A percentile compares a stretch with the other conserved stretches of the same genome.
Evolutionary conservation across 2,888 invertebrate genomes (phyloP).

Genomic region (Parasteatoda lunata): DNA sequence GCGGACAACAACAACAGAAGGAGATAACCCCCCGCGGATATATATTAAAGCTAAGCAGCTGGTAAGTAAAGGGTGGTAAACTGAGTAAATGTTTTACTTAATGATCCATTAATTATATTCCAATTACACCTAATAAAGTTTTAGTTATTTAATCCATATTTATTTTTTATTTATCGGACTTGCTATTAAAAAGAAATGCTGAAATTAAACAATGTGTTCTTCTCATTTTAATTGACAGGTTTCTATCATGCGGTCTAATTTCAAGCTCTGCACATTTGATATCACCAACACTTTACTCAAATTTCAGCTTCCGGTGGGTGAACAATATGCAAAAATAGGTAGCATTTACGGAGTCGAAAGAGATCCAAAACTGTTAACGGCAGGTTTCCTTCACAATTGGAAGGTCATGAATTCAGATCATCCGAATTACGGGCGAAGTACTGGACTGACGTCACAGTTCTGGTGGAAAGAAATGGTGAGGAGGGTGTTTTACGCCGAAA

Average conservation of each 20-base stretch:
- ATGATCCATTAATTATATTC: too few relatives aligned
- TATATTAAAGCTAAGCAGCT: too few relatives aligned
- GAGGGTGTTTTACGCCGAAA: conserved; percentile 79
- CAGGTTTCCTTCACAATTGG: conserved; percentile 81
- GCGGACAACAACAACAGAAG: too few relatives aligned
- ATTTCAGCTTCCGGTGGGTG: conserved; percentile 82
- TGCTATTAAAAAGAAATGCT: too few relatives aligned
- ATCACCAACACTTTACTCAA: conserved; percentile 88
- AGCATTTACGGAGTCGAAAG: conserved; percentile 80
- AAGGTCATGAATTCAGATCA: conserved; percentile 80
- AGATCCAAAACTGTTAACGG: conserved; percentile 76
- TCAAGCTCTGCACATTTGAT: conserved; percentile 83
- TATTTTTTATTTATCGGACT: too few relatives aligned
- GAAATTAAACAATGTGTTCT: too few relatives aligned
- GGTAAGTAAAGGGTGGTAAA: too few relatives aligned
- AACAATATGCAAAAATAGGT: conserved; percentile 84
- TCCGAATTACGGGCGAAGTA: conserved; percentile 86
- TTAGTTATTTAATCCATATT: too few relatives aligned
- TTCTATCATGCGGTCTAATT: conserved; percentile 21
- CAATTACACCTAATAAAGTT: too few relatives aligned
- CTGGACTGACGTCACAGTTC: conserved; percentile 81
- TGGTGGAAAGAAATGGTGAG: conserved; percentile 88
- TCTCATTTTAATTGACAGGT: too few relatives aligned
- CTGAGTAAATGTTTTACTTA: too few relatives aligned
- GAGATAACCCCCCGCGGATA: too few relatives aligned